Conservation (phyloP, 1,140 invertebrate species). For the Diorhabda elongata region DNA sequence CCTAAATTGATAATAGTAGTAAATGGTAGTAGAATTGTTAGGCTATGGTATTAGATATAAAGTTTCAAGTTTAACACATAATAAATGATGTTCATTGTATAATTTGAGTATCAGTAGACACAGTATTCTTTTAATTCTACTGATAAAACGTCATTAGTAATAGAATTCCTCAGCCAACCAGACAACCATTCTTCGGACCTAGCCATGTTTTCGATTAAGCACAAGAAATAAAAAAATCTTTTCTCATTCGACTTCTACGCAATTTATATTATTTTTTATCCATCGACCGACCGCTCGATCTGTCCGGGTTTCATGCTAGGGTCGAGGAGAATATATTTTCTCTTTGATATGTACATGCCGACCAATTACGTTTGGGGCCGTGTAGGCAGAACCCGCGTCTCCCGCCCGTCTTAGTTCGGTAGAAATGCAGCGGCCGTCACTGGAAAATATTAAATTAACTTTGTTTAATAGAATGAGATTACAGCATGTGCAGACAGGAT, state of each 20-base stretch:
- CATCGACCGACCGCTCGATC: slow-evolving; percentile 14
- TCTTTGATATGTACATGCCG: slow-evolving; percentile 38
- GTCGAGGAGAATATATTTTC: slow-evolving; percentile 31
- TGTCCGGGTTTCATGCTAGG: slow-evolving; percentile 25
- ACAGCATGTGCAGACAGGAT: slow-evolving; percentile 2
- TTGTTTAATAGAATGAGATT: slow-evolving; percentile 28
- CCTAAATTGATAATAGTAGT: too few relatives aligned
- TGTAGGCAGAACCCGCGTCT: slow-evolving; percentile 34
- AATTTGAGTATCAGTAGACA: too few relatives aligned
- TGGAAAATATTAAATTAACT: slow-evolving; percentile 38
- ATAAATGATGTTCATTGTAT: too few relatives aligned
- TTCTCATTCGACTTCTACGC: slow-evolving; percentile 1
- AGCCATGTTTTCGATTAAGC: slow-evolving; percentile 2
- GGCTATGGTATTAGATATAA: too few relatives aligned
- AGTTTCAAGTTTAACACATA: too few relatives aligned
- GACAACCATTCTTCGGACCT: background rate
- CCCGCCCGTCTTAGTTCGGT: background rate
- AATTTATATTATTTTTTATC: slow-evolving; percentile 13
- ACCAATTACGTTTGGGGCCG: slow-evolving; percentile 38
- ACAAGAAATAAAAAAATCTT: background rate
- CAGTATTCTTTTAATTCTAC: too few relatives aligned
- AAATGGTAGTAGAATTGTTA: too few relatives aligned
- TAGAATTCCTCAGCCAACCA: background rate
- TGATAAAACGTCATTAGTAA: background rate
- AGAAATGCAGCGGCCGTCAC: slow-evolving; percentile 21